Percentiles rank a stretch among this genome's conserved stretches.
These are phyloP conservation scores for Lymantria monacha DNA, from an alignment of 2,888 invertebrate genomes.

Conservation along the genomic window DNA sequence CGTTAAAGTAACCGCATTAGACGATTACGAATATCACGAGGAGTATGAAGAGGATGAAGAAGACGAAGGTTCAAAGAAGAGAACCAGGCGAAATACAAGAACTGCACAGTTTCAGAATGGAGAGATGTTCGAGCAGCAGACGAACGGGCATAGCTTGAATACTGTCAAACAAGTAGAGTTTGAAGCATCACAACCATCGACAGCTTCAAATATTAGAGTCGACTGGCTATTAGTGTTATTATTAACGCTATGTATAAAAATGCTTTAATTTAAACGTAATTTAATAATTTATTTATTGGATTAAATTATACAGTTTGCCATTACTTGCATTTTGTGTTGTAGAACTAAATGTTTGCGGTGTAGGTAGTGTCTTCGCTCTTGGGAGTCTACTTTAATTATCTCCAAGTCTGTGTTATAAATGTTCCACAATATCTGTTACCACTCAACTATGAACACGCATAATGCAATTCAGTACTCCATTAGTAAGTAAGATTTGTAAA, in stretches of 20 bases:
- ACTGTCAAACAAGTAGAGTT: slow-evolving; percentile 57
- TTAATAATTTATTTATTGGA: slow-evolving; percentile 70
- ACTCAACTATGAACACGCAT: slow-evolving; percentile 46
- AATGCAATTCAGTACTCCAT: slow-evolving; percentile 75
- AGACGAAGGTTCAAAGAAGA: slow-evolving; percentile 21
- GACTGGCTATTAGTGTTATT: slow-evolving; percentile 43
- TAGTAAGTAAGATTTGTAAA: slow-evolving; percentile 72
- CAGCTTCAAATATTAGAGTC: slow-evolving; percentile 26
- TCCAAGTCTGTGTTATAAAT: slow-evolving; percentile 6
- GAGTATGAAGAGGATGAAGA: slow-evolving; percentile 38
- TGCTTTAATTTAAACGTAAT: slow-evolving; percentile 48
- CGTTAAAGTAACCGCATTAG: slow-evolving; percentile 4
- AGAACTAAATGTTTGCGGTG: slow-evolving; percentile 33
- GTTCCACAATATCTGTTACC: slow-evolving; percentile 60
- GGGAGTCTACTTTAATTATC: background rate
- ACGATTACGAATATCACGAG: slow-evolving; percentile 38
- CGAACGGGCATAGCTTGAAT: slow-evolving; percentile 38
- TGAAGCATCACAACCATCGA: slow-evolving; percentile 26
- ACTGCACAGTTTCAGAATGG: slow-evolving; percentile 57
- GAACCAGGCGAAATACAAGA: slow-evolving; percentile 57
- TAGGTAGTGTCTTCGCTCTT: slow-evolving; percentile 27
- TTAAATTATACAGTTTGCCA: slow-evolving; percentile 69
- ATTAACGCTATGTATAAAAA: slow-evolving; percentile 43
- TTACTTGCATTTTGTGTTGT: slow-evolving; percentile 68
- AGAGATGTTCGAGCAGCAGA: slow-evolving; percentile 49